phyloP scores from a whole-genome alignment of 2,113 vertebrate genomes.

The Channa argus region DNA sequence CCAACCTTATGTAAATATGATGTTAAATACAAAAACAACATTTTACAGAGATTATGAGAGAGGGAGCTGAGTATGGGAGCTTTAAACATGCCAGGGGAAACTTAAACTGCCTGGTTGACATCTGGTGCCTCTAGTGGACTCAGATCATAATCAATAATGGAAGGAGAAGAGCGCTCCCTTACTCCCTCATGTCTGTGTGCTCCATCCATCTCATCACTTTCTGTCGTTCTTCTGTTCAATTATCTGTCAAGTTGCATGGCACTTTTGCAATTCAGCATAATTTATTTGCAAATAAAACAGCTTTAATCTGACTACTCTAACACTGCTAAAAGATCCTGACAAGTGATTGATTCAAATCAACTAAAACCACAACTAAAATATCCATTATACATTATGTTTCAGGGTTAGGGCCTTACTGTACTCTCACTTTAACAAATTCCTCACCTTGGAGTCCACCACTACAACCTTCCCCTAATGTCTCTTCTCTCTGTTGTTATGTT shows the following conservation, averaged over 20 bases:
- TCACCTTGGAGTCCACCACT: slow-evolving; percentile 5
- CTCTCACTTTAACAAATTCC: slow-evolving; percentile 4
- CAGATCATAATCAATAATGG: slow-evolving; percentile 84
- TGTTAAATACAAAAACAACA: background rate
- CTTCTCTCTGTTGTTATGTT: background rate
- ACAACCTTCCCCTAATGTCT: background rate
- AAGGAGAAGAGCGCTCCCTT: slow-evolving; percentile 63
- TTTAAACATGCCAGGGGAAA: slow-evolving; percentile 77
- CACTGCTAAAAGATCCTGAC: background rate
- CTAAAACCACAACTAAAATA: too few relatives aligned
- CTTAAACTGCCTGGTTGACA: slow-evolving; percentile 75
- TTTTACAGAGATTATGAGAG: slow-evolving; percentile 5
- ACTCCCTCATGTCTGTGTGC: slow-evolving; percentile 57
- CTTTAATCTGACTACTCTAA: background rate
- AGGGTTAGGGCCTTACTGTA: background rate
- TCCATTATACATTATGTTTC: too few relatives aligned
- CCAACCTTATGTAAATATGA: background rate
- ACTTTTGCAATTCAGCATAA: background rate
- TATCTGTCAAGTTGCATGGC: background rate
- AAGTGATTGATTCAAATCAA: background rate
- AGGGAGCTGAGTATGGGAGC: slow-evolving; percentile 60
- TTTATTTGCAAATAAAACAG: too few relatives aligned
- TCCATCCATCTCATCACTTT: slow-evolving; percentile 26
- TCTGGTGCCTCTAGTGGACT: slow-evolving; percentile 70
- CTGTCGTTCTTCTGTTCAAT: background rate